Evolutionary conservation across 2,113 vertebrate genomes (phyloP).

Genomic region (Grallaria varia): DNA sequence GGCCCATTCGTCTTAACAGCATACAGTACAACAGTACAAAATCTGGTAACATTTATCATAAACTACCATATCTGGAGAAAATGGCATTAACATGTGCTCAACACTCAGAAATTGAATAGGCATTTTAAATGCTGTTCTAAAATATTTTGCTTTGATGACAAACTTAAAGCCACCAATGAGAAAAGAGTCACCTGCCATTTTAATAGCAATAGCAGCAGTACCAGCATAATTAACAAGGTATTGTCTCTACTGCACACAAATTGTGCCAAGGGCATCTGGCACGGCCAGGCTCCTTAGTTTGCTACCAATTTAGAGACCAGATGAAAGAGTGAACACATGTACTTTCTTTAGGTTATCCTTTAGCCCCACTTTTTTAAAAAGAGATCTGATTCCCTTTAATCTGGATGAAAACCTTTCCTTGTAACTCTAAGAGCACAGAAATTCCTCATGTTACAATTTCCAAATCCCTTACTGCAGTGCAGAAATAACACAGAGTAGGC

Average conservation of each 20-base stretch:
- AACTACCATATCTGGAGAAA: constrained; percentile 59
- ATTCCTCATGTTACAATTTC: neutral
- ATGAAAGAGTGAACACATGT: neutral
- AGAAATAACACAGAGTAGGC: neutral
- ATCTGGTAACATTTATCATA: constrained; percentile 65
- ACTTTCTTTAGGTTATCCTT: neutral
- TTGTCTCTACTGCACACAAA: neutral
- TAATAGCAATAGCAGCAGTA: neutral
- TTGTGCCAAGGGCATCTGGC: neutral
- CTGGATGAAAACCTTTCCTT: neutral
- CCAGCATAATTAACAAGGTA: neutral
- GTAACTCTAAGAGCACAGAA: neutral
- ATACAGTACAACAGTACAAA: constrained; percentile 36
- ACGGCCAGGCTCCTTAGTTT: neutral
- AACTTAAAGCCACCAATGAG: neutral
- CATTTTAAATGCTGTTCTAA: constrained; percentile 15
- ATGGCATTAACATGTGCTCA: constrained; percentile 57
- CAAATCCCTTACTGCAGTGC: neutral
- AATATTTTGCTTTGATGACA: constrained; percentile 38
- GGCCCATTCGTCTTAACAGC: constrained; percentile 55
- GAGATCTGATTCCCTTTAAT: neutral
- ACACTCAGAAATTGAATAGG: constrained; percentile 26
- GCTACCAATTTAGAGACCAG: neutral
- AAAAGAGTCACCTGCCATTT: neutral
- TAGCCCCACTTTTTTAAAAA: neutral